Conservation (phyloP, 2,113 vertebrate genomes). For the Rana temporaria region DNA sequence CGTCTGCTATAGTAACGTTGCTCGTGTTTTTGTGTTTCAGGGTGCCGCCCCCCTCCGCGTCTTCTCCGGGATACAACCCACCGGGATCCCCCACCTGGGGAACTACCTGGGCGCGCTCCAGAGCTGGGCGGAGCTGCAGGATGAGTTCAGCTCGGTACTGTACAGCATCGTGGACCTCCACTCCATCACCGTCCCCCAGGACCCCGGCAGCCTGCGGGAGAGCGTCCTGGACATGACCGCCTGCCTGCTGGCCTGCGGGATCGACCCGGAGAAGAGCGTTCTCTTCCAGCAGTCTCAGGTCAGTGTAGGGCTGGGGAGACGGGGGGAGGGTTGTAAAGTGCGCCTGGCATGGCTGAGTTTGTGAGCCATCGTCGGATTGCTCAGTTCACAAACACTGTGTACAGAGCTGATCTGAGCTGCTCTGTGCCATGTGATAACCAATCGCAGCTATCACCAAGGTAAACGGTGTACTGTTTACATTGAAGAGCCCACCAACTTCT, state of each 20-base stretch:
- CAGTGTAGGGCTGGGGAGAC: constrained; percentile 44
- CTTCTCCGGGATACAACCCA: constrained; percentile 96
- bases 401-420: no score
- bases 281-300: constrained; percentile 97
- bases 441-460: no score
- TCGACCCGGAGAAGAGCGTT: constrained; percentile 83
- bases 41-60: constrained; percentile 67
- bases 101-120: constrained; percentile 96
- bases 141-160: constrained; percentile 75
- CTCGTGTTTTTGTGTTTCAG: not conserved
- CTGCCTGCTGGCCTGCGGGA: constrained; percentile 88
- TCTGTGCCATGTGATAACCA: no score
- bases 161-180: constrained; percentile 95
- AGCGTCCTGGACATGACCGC: constrained; percentile 90
- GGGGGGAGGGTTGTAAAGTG: not conserved
- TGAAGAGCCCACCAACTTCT: no score
- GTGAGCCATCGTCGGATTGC: no score
- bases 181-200: constrained; percentile 87
- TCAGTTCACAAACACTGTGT: no score
- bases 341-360: no score
- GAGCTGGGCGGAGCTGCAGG: constrained; percentile 89
- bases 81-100: constrained; percentile 89
- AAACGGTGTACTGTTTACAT: no score
- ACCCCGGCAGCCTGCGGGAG: constrained; percentile 75
- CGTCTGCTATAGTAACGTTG: no score